Base-by-base conservation (phyloP, 2,797 vertebrate genomes). In the Intellagama lesueurii region DNA sequence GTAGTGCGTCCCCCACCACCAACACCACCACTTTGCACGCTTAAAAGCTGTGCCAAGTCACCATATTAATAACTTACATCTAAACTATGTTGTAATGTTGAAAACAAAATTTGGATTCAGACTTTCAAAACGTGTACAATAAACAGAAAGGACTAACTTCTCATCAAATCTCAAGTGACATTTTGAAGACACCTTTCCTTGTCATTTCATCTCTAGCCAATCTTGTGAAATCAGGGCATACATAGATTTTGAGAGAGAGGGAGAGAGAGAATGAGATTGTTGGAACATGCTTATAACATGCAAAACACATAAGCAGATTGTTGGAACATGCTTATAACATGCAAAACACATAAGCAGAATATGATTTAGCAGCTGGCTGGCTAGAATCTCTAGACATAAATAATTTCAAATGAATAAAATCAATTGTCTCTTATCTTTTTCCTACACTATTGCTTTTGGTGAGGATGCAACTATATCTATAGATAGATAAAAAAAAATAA, bases 21-120 rank as follows among this genome's bases (percentile, higher is more conserved):
- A 26, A 3, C 9, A 4, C 30, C 0, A 19, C 3, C 35, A 91
- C 19, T 64, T 64, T 85, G 28, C 47, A 12, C 24, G 80, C 4
- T 30, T 17, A 88, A n/a, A 89, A 82, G 89, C 83, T 70, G 11
- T 69, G 83, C 30, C 90, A 94, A 77, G 81, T 49, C 73, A 11
- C 69, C 82, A 2, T 0, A 60, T 22, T n/a, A 3, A 56, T 12
- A 82, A 5, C 0, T 0, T 47, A 44, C 30, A 80, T 79, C 86
- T 64, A 19, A 89, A 85, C 2, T 73, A 26, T 81, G 32, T 80
- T 88, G 82, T 11, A n/a, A 66, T 87, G 76, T 90, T 84, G 47
- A 83, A 76, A 81, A 86, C 76, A 86, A 49, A 32, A 66, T 73
- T 47, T 81, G 83, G 64, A 89, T 47, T 6, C 32, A 4, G 49